Conservation (phyloP, 2,888 invertebrate genomes). For the Proisotoma minuta region DNA sequence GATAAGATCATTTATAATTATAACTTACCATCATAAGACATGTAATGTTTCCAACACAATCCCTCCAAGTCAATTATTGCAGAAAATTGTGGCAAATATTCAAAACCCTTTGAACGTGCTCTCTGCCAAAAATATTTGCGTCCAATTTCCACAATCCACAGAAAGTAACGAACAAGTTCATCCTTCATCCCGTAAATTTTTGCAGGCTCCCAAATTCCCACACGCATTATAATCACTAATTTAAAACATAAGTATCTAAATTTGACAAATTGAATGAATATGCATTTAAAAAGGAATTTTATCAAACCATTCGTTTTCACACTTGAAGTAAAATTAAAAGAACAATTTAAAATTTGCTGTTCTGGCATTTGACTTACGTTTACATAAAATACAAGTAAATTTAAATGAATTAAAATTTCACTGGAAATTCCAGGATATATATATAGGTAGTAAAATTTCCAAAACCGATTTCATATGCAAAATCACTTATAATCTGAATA, state of each 20-base stretch:
- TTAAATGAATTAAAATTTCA: too few relatives aligned
- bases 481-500: background rate
- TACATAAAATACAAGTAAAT: too few relatives aligned
- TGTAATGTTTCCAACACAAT: constrained; percentile 16
- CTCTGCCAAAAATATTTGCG: constrained; percentile 11
- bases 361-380: too few relatives aligned
- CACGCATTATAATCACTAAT: constrained; percentile 21
- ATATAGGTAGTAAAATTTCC: too few relatives aligned
- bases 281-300: too few relatives aligned
- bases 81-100: constrained; percentile 20
- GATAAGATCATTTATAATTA: too few relatives aligned
- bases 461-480: background rate
- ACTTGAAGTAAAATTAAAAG: too few relatives aligned
- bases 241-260: background rate
- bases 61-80: constrained; percentile 23
- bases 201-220: constrained; percentile 26
- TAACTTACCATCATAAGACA: constrained; percentile 25
- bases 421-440: too few relatives aligned
- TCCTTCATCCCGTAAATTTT: constrained; percentile 26
- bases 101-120: constrained; percentile 4
- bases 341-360: too few relatives aligned
- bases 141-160: constrained; percentile 16
- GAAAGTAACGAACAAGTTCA: constrained; percentile 19
- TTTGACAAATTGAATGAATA: too few relatives aligned
- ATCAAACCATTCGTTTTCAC: too few relatives aligned